Evolutionary conservation across 2,797 vertebrate species (phyloP).

Genomic region (Coregonus ussuriensis): DNA sequence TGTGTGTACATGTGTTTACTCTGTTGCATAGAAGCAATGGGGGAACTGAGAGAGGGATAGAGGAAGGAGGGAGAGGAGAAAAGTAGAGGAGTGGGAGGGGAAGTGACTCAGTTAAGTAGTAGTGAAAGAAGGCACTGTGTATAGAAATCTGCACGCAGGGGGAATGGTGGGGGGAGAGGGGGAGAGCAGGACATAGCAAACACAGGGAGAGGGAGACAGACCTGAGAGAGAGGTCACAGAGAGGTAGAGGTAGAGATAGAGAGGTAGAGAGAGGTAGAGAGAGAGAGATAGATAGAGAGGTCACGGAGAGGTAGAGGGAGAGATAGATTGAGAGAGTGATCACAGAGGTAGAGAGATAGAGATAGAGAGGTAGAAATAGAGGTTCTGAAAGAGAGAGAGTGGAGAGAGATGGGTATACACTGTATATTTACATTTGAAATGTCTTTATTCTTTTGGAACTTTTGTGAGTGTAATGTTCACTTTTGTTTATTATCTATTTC

Average conservation of each 20-base stretch:
- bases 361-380: background rate
- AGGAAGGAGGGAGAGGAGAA: slow-evolving; percentile 54
- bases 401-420: background rate
- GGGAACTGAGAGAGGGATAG: slow-evolving; percentile 53
- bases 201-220: background rate
- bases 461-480: no score
- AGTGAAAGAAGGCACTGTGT: slow-evolving; percentile 74
- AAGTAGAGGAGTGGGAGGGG: background rate
- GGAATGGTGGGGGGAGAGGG: slow-evolving; percentile 18
- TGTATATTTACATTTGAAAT: no score
- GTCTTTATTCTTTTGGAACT: no score
- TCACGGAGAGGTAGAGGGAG: background rate
- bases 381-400: background rate
- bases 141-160: slow-evolving; percentile 57
- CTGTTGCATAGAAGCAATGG: slow-evolving; percentile 50
- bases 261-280: background rate
- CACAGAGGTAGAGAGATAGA: background rate
- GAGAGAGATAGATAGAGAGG: background rate
- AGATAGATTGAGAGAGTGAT: background rate
- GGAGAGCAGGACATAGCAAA: slow-evolving; percentile 1
- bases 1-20: slow-evolving; percentile 52
- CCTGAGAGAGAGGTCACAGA: background rate
- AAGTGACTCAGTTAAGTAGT: slow-evolving; percentile 59
- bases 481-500: no score
- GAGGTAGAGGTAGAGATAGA: background rate